A percentile compares a stretch with the other conserved stretches of the same genome.
phyloP scores from a whole-genome alignment of 1,140 invertebrate species.

The Littorina saxatilis region DNA sequence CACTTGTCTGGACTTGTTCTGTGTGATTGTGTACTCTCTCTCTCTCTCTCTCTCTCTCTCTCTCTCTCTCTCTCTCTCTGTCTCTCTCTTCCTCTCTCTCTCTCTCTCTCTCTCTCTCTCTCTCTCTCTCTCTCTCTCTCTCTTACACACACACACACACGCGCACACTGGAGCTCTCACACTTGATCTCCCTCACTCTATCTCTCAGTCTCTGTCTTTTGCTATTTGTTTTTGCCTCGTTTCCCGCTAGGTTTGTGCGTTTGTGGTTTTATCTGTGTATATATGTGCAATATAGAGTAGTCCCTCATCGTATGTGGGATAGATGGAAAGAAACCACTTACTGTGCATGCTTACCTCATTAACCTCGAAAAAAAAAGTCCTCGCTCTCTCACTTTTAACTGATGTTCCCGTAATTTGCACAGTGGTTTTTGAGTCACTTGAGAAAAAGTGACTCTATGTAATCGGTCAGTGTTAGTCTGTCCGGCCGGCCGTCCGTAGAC shows the following conservation, averaged over 20 bases:
- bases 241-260: neutral
- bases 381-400: too few relatives aligned
- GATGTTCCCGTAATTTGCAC: too few relatives aligned
- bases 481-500: too few relatives aligned
- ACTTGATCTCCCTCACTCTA: neutral
- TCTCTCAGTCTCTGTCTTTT: neutral
- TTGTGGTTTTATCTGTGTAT: neutral
- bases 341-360: too few relatives aligned
- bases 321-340: neutral
- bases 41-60: neutral
- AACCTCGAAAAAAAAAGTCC: too few relatives aligned
- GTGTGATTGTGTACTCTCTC: neutral
- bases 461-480: too few relatives aligned
- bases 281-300: neutral
- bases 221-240: neutral
- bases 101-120: neutral
- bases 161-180: neutral
- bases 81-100: constrained; percentile 1
- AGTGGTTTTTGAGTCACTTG: too few relatives aligned
- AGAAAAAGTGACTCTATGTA: too few relatives aligned
- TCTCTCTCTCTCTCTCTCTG: neutral
- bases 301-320: neutral
- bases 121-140: neutral
- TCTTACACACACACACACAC: neutral
- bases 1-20: too few relatives aligned